A percentile compares a stretch with the other conserved stretches of the same genome.
Conservation (phyloP, 2,888 invertebrate genomes). For the Chorisops tibialis region DNA sequence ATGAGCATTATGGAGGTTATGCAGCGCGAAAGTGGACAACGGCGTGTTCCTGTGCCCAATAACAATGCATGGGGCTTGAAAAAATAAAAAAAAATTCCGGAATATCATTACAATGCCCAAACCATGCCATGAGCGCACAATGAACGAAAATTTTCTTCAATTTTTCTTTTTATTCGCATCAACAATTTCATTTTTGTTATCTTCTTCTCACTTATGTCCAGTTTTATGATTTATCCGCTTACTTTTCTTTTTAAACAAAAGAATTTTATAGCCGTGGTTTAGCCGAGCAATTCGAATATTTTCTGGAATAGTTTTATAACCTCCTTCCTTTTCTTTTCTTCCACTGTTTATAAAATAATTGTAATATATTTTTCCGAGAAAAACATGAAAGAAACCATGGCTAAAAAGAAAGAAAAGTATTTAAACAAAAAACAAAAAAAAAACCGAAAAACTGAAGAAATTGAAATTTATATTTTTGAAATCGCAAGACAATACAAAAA, state of each 20-base stretch:
- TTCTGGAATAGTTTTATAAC: no score
- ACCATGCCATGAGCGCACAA: no score
- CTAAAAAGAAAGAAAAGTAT: constrained; percentile 24
- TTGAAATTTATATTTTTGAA: not conserved
- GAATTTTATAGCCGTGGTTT: no score
- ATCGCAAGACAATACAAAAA: no score
- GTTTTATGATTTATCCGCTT: constrained; percentile 20
- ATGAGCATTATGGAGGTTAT: constrained; percentile 79
- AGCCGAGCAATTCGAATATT: no score
- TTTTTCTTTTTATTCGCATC: constrained; percentile 5
- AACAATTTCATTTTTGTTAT: no score
- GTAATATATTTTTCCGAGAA: no score
- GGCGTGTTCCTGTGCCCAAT: constrained; percentile 75
- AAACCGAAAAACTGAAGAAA: constrained; percentile 29
- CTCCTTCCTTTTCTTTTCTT: no score
- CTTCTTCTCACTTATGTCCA: not conserved
- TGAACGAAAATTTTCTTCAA: constrained; percentile 8
- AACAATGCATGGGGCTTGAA: constrained; percentile 53
- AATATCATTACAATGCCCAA: no score
- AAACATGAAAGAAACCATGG: no score
- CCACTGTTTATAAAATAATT: no score
- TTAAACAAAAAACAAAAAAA: constrained; percentile 32
- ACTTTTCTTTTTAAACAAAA: no score
- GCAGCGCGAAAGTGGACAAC: constrained; percentile 73
- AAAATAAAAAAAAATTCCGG: constrained; percentile 41